Evolutionary conservation across 1,140 invertebrate genomes (phyloP), one percentile per base, ranked within the genome.

Genomic region (Hirudo medicinalis): DNA sequence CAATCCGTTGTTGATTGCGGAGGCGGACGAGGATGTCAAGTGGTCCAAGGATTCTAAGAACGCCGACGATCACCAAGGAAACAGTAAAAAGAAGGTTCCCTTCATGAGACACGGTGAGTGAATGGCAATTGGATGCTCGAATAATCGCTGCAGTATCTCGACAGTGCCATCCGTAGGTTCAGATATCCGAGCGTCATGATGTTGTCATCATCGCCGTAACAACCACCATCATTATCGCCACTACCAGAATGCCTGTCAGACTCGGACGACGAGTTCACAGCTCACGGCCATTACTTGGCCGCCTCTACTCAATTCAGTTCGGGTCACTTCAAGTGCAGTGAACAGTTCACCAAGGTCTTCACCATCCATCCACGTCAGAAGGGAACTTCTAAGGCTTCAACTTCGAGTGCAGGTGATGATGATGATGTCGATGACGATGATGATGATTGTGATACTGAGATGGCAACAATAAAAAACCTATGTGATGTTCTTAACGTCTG

Each of bases 321-420:
- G 3, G 89, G 89, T 1, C 85, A 86, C 77, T 91, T 91, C 78
- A 83, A 86, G 27, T 91, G 89, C 80, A 85, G 85, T 8, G 85
- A 88, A 43, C 87, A 90, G 13, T 90, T 88, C 88, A 84, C 88
- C 75, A 86, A 86, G 20, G 83, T 85, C 19, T 90, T 91, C 78
- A 78, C 82, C 54, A 77, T 91, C 4, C 89, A 91, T 81, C 88
- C 89, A 4, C 80, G 89, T 32, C 80, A 91, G 0, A 89, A 89
- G 80, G 63, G 72, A 1, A 55, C 29, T 0, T 27, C 27, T 6
- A 36, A 53, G 27, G 27, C 27, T 63, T 22, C 49, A 63, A 22
- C 43, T 2, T 22, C 53, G 2, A 22, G n/a, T 70, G 67, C n/a
- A 40, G 43, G 57, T 63, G 57, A 63, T 63, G 57, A 63, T 63